Evolutionary conservation across 1,140 invertebrate species (phyloP), one percentile per base, ranked within the genome.

Genomic region (Sarcophaga bullata): DNA sequence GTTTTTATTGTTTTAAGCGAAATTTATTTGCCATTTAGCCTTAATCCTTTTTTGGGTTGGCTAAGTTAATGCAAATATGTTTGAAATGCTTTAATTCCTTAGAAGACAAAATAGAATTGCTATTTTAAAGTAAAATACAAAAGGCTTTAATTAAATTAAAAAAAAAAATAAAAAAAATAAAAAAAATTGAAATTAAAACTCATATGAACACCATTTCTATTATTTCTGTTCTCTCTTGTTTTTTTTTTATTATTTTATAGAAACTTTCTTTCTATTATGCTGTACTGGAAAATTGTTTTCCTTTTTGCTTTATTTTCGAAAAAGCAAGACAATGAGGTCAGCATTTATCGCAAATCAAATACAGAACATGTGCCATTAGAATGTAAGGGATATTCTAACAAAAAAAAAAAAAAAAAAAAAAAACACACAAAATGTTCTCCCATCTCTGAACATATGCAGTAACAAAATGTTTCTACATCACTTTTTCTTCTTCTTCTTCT

Each of bases 271-370:
- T 37, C 25, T 37, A 37, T 37, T 37, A 37, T 37, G 25, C 25
- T 37, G 25, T 37, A 37, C 25, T 37, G 25, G 25, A 37, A 37
- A 37, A 37, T 37, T 37, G 25, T 37, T 73, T 73, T 73, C 25
- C 73, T 46, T 73, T 37, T 76, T 47, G 47, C 46, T 37, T 37
- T 37, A 76, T 76, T 76, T 76, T 76, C 48, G 1, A 11, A 76
- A 76, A 47, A 11, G n/a, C 10, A 17, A 76, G 46, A 76, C 73
- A 78, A 78, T 78, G 75, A 78, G 75, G 75, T 78, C 75, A 78
- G 48, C 75, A 78, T 78, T 19, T 52, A 78, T 50, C 17, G 75
- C 75, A 78, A 78, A 78, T 78, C 75, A 78, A 78, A 78, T 25
- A 78, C 49, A 78, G 75, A 78, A 78, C 75, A 78, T 25, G 75